Conservation (phyloP, 2,113 vertebrate genomes). For the Saimiri boliviensis region DNA sequence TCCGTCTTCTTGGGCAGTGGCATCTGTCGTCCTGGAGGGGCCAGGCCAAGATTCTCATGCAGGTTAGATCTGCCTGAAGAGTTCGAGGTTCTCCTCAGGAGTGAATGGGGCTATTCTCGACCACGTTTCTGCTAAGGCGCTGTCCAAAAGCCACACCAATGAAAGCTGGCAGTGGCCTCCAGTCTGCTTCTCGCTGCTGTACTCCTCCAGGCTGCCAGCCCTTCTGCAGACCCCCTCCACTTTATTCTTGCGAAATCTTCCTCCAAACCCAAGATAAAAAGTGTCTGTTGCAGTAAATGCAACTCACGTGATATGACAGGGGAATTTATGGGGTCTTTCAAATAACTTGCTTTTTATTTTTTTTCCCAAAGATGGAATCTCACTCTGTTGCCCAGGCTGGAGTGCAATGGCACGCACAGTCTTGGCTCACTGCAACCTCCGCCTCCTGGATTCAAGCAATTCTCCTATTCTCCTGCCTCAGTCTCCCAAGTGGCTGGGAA, state of each 20-base stretch:
- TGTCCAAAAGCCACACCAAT: accelerated
- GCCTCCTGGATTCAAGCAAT: no score
- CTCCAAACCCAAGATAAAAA: not conserved
- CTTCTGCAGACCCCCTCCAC: not conserved
- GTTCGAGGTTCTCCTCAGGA: not conserved
- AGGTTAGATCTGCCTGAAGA: not conserved
- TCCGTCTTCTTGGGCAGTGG: not conserved
- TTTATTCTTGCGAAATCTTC: not conserved
- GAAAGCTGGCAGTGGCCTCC: no score
- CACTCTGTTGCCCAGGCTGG: no score
- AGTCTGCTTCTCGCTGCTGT: not conserved
- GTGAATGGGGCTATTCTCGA: not conserved
- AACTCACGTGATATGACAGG: not conserved
- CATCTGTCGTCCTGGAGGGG: not conserved
- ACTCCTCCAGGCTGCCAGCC: not conserved
- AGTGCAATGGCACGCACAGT: no score
- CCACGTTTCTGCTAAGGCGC: not conserved
- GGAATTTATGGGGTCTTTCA: not conserved
- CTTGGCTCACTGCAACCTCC: no score
- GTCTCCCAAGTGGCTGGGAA: no score
- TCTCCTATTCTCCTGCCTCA: no score
- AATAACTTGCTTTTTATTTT: not conserved
- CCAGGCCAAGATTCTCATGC: not conserved
- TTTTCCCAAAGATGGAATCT: no score
- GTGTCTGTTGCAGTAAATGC: not conserved